Evolutionary conservation across 2,888 invertebrate species (phyloP), one percentile per base, ranked within the genome.

Genomic region (Torymus texanus): DNA sequence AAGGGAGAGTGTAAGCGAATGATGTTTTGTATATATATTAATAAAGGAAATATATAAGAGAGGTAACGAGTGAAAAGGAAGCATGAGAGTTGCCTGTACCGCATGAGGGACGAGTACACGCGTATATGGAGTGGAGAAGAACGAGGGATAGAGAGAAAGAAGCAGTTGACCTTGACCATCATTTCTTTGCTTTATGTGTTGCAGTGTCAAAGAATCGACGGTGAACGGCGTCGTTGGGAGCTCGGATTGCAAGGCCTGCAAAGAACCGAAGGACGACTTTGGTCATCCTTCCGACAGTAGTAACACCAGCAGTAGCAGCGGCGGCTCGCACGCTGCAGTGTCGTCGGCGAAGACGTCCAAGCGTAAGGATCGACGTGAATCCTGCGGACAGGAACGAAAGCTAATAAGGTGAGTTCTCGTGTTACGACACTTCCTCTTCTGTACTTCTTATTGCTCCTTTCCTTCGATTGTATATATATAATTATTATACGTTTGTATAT

Each of bases 341-440:
- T 92, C 92, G 90, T 91, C 92, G 85, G 91, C 92, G 90, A 88
- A 89, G 87, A 92, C 92, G 84, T 92, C 93, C 85, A 93, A 93
- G 90, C 91, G 93, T 67, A 93, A 93, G 87, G 93, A 93, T 90
- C 92, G 92, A 75, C 91, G 92, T n/a, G 92, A 93, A 86, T 92
- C 93, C 78, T 92, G 93, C 79, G 88, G 88, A 65, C 88, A 89
- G 80, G 90, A 90, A 82, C 85, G 89, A 56, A 90, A 90, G 81
- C 84, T 90, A 24, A 89, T 89, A 83, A 88, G 90, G 89, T 89
- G 82, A 8, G 55, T 12, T 1, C 41, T 75, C 63, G 8, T 73
- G 0, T 55, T 21, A 21, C 41, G 8, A 41, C 8, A 1, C 41
- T 5, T 8, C 8, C 41, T 41, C 41, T 41, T 41, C 41, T 41